phyloP scores from a whole-genome alignment of 2,888 invertebrate genomes.

The Dascillus cervinus region DNA sequence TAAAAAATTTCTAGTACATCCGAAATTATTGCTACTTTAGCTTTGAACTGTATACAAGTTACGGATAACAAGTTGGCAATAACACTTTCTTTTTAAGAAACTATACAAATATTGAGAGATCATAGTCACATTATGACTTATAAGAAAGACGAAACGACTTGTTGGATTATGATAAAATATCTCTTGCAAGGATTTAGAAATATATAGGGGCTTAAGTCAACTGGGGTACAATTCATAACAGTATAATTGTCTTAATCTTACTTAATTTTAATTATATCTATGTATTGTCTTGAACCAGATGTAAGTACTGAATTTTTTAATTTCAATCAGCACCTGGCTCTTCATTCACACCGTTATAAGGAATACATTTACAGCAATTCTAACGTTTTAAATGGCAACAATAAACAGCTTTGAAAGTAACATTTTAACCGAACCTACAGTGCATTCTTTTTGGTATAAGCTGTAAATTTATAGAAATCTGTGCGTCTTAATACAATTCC shows the following conservation, averaged over 20 bases:
- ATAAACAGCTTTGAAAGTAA: conserved; percentile 35
- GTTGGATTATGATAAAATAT: conserved; percentile 15
- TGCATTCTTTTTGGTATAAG: no score
- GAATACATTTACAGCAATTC: conserved; percentile 37
- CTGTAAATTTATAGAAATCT: no score
- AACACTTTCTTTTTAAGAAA: no score
- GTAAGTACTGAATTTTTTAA: no score
- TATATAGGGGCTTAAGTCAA: conserved; percentile 19
- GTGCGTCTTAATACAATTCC: no score
- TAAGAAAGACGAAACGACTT: conserved; percentile 11
- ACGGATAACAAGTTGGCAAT: no score
- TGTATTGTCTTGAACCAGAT: conserved; percentile 45
- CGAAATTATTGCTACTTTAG: no score
- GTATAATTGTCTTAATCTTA: conserved; percentile 37
- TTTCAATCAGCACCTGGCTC: no score
- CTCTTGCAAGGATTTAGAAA: conserved; percentile 11
- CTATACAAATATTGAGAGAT: conserved; percentile 15
- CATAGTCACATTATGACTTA: conserved; percentile 10
- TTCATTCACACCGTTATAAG: conserved; percentile 38
- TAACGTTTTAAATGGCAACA: conserved; percentile 34
- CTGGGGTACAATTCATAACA: conserved; percentile 28
- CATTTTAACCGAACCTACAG: no score
- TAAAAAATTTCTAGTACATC: no score
- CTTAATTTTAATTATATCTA: conserved; percentile 40
- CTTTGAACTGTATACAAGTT: no score